Evolutionary conservation across 2,888 invertebrate genomes (phyloP), one percentile per base, ranked within the genome.

Genomic region (Amphipoea lucens): DNA sequence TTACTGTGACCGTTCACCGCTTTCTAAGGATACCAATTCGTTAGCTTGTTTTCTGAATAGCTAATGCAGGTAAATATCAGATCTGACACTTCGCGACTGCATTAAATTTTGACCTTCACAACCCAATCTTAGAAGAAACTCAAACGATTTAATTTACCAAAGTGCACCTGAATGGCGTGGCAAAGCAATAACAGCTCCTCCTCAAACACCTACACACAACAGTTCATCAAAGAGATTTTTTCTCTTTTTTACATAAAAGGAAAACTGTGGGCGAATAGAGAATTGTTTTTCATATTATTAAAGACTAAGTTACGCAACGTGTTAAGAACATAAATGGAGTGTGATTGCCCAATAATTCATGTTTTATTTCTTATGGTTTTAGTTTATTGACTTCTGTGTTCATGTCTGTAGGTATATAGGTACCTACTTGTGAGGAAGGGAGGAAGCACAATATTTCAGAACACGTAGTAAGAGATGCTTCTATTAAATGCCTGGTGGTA

Each of bases 221-320:
- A 86, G 88, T 89, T 90, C 90, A 90, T 91, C 87, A 90, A 81
- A 90, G 90, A 90, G 89, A 89, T 87, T 90, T 91, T 92, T 91
- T 91, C 87, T 88, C 82, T 81, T 82, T 78, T 78, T 89, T 84
- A 89, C 91, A 82, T 90, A 92, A 91, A 93, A 93, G 93, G 94
- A 92, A 62, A 91, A 87, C 89, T 84, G 94, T 95, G 94, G 94
- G 94, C 94, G 94, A 92, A 74, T 87, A 79, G 88, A 70, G 79
- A 80, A 81, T 84, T 85, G 79, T 82, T 92, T 93, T 91, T 89
- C 91, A 91, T 91, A 89, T 85, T 83, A 89, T 86, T 89, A 87
- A 87, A 88, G 88, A 85, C 84, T 76, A 82, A 85, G 81, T 90
- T 92, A 87, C 87, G 88, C 87, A 91, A 92, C 85, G 77, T 86